phyloP scores from a whole-genome alignment of 1,140 invertebrate species.

The Lasaia peninsularis region DNA sequence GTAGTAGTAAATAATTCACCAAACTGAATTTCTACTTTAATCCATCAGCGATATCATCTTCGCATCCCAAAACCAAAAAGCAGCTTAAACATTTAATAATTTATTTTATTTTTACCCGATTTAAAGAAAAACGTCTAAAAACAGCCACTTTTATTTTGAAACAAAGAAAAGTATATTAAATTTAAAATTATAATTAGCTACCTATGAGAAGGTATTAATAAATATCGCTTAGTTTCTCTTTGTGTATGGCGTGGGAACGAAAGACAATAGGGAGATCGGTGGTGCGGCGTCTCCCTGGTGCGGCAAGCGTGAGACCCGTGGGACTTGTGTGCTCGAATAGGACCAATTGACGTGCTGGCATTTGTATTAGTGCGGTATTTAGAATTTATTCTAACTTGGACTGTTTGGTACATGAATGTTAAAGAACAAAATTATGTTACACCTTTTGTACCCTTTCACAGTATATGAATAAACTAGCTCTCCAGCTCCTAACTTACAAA shows the following conservation, averaged over 20 bases:
- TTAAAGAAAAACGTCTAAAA: not conserved
- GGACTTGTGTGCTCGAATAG: slow-evolving; percentile 43
- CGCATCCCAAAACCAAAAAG: too few relatives aligned
- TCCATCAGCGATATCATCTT: too few relatives aligned
- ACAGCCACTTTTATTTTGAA: not conserved
- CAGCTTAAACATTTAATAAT: slow-evolving; percentile 32
- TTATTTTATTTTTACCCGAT: not conserved
- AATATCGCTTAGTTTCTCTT: slow-evolving; percentile 52
- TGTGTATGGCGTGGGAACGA: slow-evolving; percentile 49
- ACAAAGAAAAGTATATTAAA: slow-evolving; percentile 8
- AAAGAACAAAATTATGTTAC: too few relatives aligned
- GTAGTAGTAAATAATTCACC: too few relatives aligned
- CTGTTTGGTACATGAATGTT: too few relatives aligned
- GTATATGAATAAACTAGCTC: too few relatives aligned
- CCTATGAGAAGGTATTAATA: slow-evolving; percentile 43
- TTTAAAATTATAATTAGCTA: slow-evolving; percentile 20
- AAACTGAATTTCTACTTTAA: too few relatives aligned
- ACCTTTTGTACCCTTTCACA: too few relatives aligned
- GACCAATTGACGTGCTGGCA: slow-evolving; percentile 36
- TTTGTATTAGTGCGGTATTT: slow-evolving; percentile 29
- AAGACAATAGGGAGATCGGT: slow-evolving; percentile 56
- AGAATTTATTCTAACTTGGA: too few relatives aligned
- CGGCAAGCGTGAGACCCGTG: slow-evolving; percentile 55
- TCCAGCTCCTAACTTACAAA: too few relatives aligned
- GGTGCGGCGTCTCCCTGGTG: slow-evolving; percentile 38